Evolutionary conservation across 2,888 invertebrate species (phyloP).

Genomic region (Exocentrus adspersus): DNA sequence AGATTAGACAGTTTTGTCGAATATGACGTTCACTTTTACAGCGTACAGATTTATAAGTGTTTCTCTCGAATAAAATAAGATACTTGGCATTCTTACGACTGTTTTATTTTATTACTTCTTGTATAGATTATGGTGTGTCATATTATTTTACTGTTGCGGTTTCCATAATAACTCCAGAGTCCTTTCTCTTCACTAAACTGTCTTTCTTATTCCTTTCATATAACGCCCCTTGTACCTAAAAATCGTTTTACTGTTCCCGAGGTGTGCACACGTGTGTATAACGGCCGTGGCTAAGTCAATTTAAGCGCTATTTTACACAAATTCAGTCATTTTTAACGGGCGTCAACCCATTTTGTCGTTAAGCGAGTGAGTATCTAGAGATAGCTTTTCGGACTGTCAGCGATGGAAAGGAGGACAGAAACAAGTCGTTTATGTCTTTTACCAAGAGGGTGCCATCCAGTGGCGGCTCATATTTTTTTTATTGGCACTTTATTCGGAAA

Average conservation of each 20-base stretch:
- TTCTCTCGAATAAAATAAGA: too few relatives aligned
- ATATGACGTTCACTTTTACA: too few relatives aligned
- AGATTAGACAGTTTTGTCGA: too few relatives aligned
- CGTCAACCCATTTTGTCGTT: conserved; percentile 10
- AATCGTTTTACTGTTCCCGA: conserved; percentile 5
- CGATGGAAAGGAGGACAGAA: conserved; percentile 35
- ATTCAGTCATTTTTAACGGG: conserved; percentile 55
- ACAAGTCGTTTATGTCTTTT: conserved; percentile 36
- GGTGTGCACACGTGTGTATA: conserved; percentile 49
- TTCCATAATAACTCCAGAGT: too few relatives aligned
- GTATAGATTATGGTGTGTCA: too few relatives aligned
- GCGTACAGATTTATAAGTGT: too few relatives aligned
- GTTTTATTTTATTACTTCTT: too few relatives aligned
- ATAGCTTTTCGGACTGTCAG: conserved; percentile 15
- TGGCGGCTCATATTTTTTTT: not conserved
- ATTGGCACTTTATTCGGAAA: not conserved
- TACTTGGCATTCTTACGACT: too few relatives aligned
- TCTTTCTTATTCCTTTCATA: not conserved
- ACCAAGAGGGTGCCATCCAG: conserved; percentile 17
- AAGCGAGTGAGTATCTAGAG: conserved; percentile 3
- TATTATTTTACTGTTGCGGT: not conserved
- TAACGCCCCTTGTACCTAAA: conserved; percentile 12
- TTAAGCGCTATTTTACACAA: conserved; percentile 57
- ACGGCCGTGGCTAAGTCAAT: conserved; percentile 49
- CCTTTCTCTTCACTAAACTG: not conserved